Evolutionary conservation across 2,888 invertebrate species (phyloP).

Genomic region (Drosophila dives): DNA sequence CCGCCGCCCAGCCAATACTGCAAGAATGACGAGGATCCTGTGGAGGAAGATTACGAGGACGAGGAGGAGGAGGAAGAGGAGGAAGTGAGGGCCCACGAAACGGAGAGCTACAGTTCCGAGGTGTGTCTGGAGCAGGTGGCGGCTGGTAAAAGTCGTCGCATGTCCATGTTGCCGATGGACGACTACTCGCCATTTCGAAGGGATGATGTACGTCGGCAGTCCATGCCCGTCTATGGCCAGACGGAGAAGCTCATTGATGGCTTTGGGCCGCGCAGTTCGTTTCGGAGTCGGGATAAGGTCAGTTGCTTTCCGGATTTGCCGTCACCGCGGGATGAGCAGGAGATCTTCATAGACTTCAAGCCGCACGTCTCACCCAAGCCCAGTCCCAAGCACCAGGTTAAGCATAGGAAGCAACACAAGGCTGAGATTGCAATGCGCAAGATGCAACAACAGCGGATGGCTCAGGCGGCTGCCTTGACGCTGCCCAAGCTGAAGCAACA

Average conservation of each 20-base stretch:
- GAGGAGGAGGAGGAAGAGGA: constrained; percentile 70
- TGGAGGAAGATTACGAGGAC: constrained; percentile 70
- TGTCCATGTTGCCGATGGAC: constrained; percentile 74
- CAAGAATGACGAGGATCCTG: constrained; percentile 66
- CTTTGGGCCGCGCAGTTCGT: constrained; percentile 73
- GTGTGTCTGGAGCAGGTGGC: constrained; percentile 53
- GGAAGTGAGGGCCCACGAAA: constrained; percentile 56
- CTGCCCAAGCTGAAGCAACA: constrained; percentile 63
- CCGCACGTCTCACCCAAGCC: constrained; percentile 89
- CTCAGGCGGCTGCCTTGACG: constrained; percentile 73
- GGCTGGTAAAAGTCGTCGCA: constrained; percentile 61
- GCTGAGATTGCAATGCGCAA: constrained; percentile 85
- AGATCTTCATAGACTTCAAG: constrained; percentile 95
- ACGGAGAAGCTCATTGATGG: constrained; percentile 79
- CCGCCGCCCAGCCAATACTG: constrained; percentile 79
- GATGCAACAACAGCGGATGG: constrained; percentile 85
- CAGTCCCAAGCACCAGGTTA: constrained; percentile 86
- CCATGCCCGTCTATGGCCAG: constrained; percentile 81
- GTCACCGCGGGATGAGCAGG: constrained; percentile 87
- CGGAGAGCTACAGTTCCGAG: constrained; percentile 73
- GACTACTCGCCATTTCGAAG: constrained; percentile 76
- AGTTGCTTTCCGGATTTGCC: constrained; percentile 54
- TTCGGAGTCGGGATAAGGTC: constrained; percentile 69
- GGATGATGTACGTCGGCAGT: constrained; percentile 79
- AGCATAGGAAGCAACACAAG: constrained; percentile 90